Evolutionary conservation across 2,888 invertebrate species (phyloP).

Genomic region (Augiades crinisus): DNA sequence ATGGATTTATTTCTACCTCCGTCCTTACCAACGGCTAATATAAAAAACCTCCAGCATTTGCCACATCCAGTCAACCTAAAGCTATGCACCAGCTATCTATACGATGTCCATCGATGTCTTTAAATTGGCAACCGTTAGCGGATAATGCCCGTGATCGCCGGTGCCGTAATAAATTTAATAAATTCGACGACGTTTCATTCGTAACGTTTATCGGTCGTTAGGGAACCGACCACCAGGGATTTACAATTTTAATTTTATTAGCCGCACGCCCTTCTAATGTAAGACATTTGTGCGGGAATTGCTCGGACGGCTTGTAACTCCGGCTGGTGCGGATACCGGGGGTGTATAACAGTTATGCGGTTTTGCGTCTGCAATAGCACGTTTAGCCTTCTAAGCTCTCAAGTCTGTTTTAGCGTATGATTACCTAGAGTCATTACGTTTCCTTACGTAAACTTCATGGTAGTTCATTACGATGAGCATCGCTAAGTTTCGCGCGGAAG

Average conservation of each 20-base stretch:
- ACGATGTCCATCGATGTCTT: conserved; percentile 44
- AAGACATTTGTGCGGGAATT: conserved; percentile 14
- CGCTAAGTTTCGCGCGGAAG: too few relatives aligned
- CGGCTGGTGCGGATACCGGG: neutral
- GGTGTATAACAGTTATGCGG: conserved; percentile 20
- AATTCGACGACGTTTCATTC: conserved; percentile 59
- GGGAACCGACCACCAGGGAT: conserved; percentile 31
- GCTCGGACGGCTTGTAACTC: neutral
- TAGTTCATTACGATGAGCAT: too few relatives aligned
- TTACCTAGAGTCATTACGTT: too few relatives aligned
- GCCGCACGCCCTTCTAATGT: conserved; percentile 25
- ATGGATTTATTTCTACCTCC: too few relatives aligned
- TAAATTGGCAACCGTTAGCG: conserved; percentile 61
- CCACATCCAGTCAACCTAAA: conserved; percentile 2
- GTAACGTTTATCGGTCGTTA: conserved; percentile 49
- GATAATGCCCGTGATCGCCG: conserved; percentile 54
- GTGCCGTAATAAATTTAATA: conserved; percentile 58
- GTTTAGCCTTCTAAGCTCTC: too few relatives aligned
- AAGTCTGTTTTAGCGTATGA: too few relatives aligned
- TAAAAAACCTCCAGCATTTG: too few relatives aligned
- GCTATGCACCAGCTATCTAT: neutral
- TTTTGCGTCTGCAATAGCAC: neutral
- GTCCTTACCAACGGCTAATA: too few relatives aligned
- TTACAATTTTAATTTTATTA: conserved; percentile 26
- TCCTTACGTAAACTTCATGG: too few relatives aligned